Conservation (phyloP, 2,888 invertebrate genomes). For the Torymus tubicola region DNA sequence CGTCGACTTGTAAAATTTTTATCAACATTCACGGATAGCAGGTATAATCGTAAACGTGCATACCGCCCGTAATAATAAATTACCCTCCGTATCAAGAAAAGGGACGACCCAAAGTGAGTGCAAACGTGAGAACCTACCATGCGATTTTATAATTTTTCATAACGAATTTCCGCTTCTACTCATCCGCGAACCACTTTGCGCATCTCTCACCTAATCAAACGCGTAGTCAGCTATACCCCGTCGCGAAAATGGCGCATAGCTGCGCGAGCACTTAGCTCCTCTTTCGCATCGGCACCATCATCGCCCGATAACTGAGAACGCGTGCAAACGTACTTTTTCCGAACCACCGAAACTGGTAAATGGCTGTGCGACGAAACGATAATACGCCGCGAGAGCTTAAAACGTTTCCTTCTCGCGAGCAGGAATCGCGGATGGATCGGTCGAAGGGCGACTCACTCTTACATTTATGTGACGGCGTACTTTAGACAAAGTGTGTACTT, state of each 20-base stretch:
- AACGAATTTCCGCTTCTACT: too few relatives aligned
- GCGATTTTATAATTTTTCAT: too few relatives aligned
- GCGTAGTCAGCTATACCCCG: background rate
- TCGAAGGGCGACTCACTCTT: conserved; percentile 24
- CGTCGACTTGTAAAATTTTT: too few relatives aligned
- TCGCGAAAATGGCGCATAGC: conserved; percentile 19
- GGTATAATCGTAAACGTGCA: too few relatives aligned
- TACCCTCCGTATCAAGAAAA: too few relatives aligned
- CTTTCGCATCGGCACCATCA: background rate
- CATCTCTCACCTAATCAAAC: conserved; percentile 1
- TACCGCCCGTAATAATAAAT: too few relatives aligned
- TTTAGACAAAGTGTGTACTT: conserved; percentile 25
- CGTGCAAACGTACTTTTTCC: too few relatives aligned
- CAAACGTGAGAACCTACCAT: too few relatives aligned
- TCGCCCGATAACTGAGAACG: conserved; percentile 12
- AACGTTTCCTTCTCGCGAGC: too few relatives aligned
- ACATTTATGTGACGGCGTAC: conserved; percentile 12
- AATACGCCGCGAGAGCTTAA: too few relatives aligned
- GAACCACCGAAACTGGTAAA: conserved; percentile 34
- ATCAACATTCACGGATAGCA: too few relatives aligned
- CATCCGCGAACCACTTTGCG: background rate
- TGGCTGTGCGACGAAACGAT: background rate
- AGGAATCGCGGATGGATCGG: conserved; percentile 14
- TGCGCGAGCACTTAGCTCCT: conserved; percentile 28
- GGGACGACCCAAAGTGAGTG: too few relatives aligned